Evolutionary conservation across 2,113 vertebrate species (phyloP), one percentile per base, ranked within the genome.

Genomic region (Lepus americanus): DNA sequence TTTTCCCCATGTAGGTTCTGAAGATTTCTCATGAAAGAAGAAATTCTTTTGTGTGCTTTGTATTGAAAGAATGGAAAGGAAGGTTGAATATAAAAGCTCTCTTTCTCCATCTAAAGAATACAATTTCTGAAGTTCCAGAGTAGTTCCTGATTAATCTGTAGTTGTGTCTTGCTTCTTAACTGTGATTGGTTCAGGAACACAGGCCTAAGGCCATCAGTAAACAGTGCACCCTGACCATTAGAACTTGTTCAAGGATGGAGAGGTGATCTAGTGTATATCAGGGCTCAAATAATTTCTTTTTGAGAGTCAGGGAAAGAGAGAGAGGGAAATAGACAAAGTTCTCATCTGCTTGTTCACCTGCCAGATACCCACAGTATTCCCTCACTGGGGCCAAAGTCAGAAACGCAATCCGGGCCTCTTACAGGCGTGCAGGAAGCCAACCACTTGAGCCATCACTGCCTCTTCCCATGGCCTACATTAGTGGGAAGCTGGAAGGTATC

Each of bases 1-100:
- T 93, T 94, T 94, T 82, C 66, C 29, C 89, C 59, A 80, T 33
- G 33, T 23, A 86, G 14, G 77, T 44, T 92, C 61, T 93, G 12
- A 92, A 94, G 29, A 76, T 61, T 84, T 83, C 44, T 79, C n/a
- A 22, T 64, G 36, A 76, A 89, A 74, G 1, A 83, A 70, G 5
- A 81, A 72, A 67, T 64, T 3, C 6, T 63, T 25, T 16, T 22
- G 70, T 29, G 12, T 89, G 11, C 25, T 93, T 92, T 87, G 72
- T 87, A 61, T 17, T 33, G 86, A 93, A 97, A 84, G 2, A 74
- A 33, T 80, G 6, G 51, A 83, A 95, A 74, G 22, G 33, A 74
- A 73, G 33, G 5, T 63, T 93, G 93, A 82, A 73, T 25, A 92
- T 25, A 11, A 17, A 59, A 61, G 17, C 74, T 78, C 23, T 92